Conservation (phyloP, 2,888 invertebrate genomes). For the Penaeus monodon region DNA sequence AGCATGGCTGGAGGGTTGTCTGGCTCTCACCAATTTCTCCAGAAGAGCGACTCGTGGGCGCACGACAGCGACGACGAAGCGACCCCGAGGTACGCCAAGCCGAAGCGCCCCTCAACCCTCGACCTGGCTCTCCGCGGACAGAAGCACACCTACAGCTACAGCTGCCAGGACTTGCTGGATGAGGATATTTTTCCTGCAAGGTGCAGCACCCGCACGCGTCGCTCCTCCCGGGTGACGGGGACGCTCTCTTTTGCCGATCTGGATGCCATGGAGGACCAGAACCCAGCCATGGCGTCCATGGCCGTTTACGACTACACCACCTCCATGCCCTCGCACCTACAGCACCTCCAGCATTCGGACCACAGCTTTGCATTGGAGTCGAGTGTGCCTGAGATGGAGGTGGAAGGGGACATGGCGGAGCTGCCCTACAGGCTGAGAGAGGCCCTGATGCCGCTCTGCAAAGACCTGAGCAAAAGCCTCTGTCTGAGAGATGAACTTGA, state of each 20-base stretch:
- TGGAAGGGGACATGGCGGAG: slow-evolving; percentile 38
- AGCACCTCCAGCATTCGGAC: slow-evolving; percentile 28
- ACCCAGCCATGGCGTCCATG: not conserved
- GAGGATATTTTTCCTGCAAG: slow-evolving; percentile 17
- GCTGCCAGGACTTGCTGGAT: slow-evolving; percentile 44
- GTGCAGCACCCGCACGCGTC: not conserved
- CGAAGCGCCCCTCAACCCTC: slow-evolving; percentile 38
- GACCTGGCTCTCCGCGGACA: slow-evolving; percentile 16
- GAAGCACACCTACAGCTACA: slow-evolving; percentile 44
- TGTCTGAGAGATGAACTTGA: slow-evolving; percentile 23
- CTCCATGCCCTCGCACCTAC: slow-evolving; percentile 42
- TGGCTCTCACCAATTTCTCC: not conserved
- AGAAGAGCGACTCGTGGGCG: not conserved
- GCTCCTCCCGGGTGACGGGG: slow-evolving; percentile 21
- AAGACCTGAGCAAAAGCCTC: slow-evolving; percentile 30
- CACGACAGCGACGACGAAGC: slow-evolving; percentile 1
- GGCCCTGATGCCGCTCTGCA: slow-evolving; percentile 45
- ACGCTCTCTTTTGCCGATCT: slow-evolving; percentile 41
- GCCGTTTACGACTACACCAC: slow-evolving; percentile 38
- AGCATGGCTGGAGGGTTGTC: not conserved
- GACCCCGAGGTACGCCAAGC: not conserved
- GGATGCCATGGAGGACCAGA: slow-evolving; percentile 1
- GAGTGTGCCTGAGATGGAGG: slow-evolving; percentile 38
- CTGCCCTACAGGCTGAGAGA: slow-evolving; percentile 41
- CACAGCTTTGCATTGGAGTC: not conserved